Conservation (phyloP, 2,797 vertebrate species). For the Poecilia gillii region DNA sequence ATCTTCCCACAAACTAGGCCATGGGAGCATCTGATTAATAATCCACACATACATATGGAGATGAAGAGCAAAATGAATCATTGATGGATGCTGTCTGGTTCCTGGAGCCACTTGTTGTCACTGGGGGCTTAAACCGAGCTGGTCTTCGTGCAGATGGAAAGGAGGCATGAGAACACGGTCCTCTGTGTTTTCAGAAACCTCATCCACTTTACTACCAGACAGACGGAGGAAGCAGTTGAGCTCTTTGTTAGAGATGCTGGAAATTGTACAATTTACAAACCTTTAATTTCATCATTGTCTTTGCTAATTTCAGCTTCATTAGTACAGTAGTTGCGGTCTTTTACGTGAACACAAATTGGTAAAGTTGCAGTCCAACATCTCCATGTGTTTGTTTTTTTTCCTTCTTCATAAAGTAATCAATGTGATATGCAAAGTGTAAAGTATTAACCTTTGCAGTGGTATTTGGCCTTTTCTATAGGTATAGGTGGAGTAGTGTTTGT, state of each 20-base stretch:
- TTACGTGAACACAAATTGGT: constrained; percentile 9
- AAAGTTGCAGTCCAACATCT: neutral
- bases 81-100: constrained; percentile 58
- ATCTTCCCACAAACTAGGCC: constrained; percentile 70
- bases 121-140: constrained; percentile 19
- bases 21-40: constrained; percentile 75
- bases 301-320: neutral
- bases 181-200: neutral
- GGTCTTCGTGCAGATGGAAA: constrained; percentile 25
- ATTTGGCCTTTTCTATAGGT: neutral
- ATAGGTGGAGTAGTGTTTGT: no score
- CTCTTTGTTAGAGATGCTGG: neutral
- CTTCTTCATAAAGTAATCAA: neutral
- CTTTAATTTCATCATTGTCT: neutral
- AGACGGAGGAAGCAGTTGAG: neutral
- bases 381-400: constrained; percentile 1
- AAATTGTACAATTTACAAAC: neutral
- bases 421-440: neutral
- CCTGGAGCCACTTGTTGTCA: constrained; percentile 58
- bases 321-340: neutral
- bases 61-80: constrained; percentile 73
- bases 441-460: neutral
- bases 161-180: constrained; percentile 23
- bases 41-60: constrained; percentile 76
- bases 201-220: constrained; percentile 14